Evolutionary conservation across 2,797 vertebrate genomes (phyloP), one percentile per base, ranked within the genome.

Genomic region (Muscicapa striata): DNA sequence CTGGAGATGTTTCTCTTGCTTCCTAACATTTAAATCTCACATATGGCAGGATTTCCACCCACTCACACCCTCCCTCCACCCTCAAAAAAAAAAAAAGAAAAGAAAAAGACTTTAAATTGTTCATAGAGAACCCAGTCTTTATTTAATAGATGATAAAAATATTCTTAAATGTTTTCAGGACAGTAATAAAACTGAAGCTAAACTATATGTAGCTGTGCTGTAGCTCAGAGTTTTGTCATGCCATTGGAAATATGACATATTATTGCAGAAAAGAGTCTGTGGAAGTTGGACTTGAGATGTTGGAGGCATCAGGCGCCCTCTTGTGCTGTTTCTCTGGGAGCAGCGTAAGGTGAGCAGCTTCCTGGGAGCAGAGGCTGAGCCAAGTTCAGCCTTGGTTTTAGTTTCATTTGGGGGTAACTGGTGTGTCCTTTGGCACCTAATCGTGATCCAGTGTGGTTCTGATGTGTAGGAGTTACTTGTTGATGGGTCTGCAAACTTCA

Each of bases 301-400:
- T 61, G 2, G 94, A 74, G 59, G 75, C 43, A 17, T 48, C 57
- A 58, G 80, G 94, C 91, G 95, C 96, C 95, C 95, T 89, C 96
- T 96, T 88, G 95, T 87, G 96, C 67, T 69, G 10, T 24, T 76
- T 88, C 51, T 73, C 13, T 0, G 2, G 13, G 27, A 94, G 51
- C 46, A 15, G 46, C 0, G 0, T 40, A 40, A 64, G 13, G 38
- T 2, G 0, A 70, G 57, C 36, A 40, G 36, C n/a, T 75, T 64
- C 49, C 17, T 1, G 3, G 54, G 29, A 86, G 45, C 55, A 27
- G 49, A 14, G 49, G 23, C 72, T 45, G 62, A 64, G 55, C 8
- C 1, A 21, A 73, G 15, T 58, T 69, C 30, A 52, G 55, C 29
- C 43, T 40, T 14, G 3, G 16, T 11, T 61, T 21, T 36, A 12